Evolutionary conservation across 2,797 vertebrate species (phyloP).

Genomic region (Enteromius paludinosus): DNA sequence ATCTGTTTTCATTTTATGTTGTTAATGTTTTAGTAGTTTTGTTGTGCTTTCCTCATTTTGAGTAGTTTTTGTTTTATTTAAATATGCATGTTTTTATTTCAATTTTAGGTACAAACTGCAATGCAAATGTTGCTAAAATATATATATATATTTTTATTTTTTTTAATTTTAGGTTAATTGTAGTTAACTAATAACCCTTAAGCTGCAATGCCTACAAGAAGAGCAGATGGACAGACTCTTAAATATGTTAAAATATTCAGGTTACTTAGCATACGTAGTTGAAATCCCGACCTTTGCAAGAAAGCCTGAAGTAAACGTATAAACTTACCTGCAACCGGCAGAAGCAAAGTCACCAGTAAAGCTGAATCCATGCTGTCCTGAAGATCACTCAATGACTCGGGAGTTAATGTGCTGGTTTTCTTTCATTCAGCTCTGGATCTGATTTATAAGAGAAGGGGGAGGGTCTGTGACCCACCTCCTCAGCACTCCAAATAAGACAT

Average conservation of each 20-base stretch:
- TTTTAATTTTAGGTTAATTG: background rate
- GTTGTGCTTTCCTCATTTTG: background rate
- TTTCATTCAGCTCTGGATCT: background rate
- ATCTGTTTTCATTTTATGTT: background rate
- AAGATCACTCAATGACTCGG: background rate
- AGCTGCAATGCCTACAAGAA: background rate
- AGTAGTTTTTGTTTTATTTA: background rate
- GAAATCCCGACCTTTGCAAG: background rate
- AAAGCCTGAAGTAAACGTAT: background rate
- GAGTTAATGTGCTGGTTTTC: background rate
- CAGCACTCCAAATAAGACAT: constrained; percentile 13
- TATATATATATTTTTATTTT: too few relatives aligned
- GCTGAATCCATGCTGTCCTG: constrained; percentile 42
- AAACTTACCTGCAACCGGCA: constrained; percentile 56
- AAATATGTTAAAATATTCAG: constrained; percentile 9
- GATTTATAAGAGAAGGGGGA: constrained; percentile 14
- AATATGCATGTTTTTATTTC: background rate
- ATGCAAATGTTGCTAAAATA: background rate
- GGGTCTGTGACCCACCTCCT: constrained; percentile 13
- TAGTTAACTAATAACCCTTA: background rate
- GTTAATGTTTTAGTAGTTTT: background rate
- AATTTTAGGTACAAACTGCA: background rate
- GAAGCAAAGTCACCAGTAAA: constrained; percentile 39
- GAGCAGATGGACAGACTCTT: background rate
- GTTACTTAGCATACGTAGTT: background rate